A percentile compares a stretch with the other conserved stretches of the same genome.
phyloP scores from a whole-genome alignment of 2,797 vertebrate species.

The Thamnophis elegans region DNA sequence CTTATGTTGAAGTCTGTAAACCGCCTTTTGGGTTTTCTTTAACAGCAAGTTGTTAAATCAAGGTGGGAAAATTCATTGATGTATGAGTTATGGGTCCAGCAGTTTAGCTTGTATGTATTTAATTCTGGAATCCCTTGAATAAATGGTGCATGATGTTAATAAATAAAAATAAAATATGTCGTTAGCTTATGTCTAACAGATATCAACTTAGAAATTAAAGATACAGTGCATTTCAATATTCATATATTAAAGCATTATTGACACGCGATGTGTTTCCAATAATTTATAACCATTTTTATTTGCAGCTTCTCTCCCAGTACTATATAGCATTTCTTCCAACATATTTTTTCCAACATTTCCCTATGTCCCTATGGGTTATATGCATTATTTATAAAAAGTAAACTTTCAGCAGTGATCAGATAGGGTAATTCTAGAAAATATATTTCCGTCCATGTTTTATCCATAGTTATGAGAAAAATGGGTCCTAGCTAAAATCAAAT shows the following conservation, averaged over 20 bases:
- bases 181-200: background rate
- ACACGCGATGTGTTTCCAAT: background rate
- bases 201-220: background rate
- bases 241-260: background rate
- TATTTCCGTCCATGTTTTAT: background rate
- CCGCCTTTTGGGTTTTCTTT: background rate
- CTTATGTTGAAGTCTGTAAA: background rate
- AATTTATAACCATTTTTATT: background rate
- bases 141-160: background rate
- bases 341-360: background rate
- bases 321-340: background rate
- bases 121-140: background rate
- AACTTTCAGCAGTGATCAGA: background rate
- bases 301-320: background rate
- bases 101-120: background rate
- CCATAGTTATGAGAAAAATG: background rate
- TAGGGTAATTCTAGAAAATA: background rate
- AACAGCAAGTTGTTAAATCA: background rate
- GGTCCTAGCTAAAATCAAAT: background rate
- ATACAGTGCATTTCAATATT: background rate
- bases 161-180: background rate
- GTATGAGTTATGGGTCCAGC: background rate
- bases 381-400: background rate
- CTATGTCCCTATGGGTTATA: background rate
- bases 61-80: background rate